These are phyloP conservation scores for Cryptoblepharus egeriae DNA, from an alignment of 2,797 vertebrate genomes.

Conservation along the genomic window DNA sequence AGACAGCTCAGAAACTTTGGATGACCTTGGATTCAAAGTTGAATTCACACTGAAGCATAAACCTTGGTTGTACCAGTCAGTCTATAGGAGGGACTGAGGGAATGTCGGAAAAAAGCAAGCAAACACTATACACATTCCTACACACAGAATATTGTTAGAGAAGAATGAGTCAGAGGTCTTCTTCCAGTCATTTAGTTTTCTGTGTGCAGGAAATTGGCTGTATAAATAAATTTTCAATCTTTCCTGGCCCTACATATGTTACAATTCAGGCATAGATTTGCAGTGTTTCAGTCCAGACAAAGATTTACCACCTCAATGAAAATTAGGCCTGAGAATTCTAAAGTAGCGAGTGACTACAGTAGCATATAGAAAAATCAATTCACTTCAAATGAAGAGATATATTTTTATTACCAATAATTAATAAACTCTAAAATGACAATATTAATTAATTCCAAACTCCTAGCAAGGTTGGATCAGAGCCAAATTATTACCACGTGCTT, in stretches of 20 bases:
- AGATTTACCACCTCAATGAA: not conserved
- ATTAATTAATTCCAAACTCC: slow-evolving; percentile 36
- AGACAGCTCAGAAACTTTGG: too few species aligned
- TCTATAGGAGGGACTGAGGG: too few species aligned
- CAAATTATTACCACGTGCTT: slow-evolving; percentile 16
- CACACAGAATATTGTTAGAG: too few species aligned
- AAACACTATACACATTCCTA: too few species aligned
- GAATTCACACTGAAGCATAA: too few species aligned
- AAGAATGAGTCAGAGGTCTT: not conserved
- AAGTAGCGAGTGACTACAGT: not conserved
- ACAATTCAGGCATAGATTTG: not conserved
- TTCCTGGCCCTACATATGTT: not conserved
- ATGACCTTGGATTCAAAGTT: too few species aligned
- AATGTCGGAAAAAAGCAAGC: too few species aligned
- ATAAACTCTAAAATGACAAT: slow-evolving; percentile 1
- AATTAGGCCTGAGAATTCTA: not conserved
- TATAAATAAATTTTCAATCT: not conserved
- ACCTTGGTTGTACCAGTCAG: too few species aligned
- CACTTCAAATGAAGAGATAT: slow-evolving; percentile 10
- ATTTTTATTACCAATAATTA: slow-evolving; percentile 1
- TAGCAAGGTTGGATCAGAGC: not conserved
- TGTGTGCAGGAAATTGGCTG: not conserved
- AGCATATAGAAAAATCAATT: not conserved
- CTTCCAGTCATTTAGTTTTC: not conserved
- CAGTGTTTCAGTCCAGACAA: not conserved